Conservation (phyloP, 2,888 invertebrate species). For the Sesamia inferens region DNA sequence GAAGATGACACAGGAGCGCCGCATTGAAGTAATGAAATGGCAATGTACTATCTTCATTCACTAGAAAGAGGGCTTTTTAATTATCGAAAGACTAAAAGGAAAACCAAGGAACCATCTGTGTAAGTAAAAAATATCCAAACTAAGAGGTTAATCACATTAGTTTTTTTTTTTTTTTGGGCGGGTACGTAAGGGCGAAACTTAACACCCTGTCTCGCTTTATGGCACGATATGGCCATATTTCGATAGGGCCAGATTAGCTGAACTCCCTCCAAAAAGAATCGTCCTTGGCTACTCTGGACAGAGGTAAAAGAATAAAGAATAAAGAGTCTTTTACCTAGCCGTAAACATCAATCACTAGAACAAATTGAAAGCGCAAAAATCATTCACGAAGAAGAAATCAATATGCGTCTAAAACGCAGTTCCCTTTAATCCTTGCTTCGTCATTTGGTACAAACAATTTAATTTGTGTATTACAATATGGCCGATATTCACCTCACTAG, state of each 20-base stretch:
- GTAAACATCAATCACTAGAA: not conserved
- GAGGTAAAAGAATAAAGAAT: not conserved
- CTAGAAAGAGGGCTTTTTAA: not conserved
- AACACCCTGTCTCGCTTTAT: too few species aligned
- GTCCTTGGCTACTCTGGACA: not conserved
- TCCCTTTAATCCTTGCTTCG: not conserved
- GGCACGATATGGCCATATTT: too few species aligned
- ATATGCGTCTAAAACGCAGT: not conserved
- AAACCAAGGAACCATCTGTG: not conserved
- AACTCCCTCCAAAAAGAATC: not conserved
- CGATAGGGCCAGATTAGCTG: too few species aligned
- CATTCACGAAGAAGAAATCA: not conserved
- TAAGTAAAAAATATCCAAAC: not conserved
- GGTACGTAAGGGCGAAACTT: too few species aligned
- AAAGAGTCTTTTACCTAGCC: not conserved
- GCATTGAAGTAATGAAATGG: not conserved
- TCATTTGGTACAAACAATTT: not conserved
- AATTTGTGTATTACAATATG: slow-evolving; percentile 4
- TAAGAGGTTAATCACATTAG: not conserved
- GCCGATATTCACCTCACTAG: not conserved
- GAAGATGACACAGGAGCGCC: not conserved
- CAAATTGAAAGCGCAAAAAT: not conserved
- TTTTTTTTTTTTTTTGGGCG: too few species aligned
- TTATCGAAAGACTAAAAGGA: not conserved
- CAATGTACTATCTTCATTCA: not conserved